phyloP scores from a whole-genome alignment of 1,140 invertebrate genomes.

The Augochlora pura region DNA sequence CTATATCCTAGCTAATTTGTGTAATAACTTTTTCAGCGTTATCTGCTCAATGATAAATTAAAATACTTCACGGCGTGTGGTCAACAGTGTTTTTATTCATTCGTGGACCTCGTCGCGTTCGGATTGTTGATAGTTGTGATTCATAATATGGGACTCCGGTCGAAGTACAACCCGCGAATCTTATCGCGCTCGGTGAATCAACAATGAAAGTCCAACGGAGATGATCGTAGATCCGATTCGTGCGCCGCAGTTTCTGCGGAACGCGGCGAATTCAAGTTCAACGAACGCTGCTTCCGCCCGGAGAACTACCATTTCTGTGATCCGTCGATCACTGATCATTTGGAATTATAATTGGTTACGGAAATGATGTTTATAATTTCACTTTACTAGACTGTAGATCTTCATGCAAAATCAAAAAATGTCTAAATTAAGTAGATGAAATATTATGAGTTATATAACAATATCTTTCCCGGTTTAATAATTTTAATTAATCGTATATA shows the following conservation, averaged over 20 bases:
- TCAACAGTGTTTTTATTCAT: neutral
- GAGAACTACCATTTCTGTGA: neutral
- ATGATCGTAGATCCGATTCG: constrained; percentile 12
- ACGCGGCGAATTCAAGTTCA: constrained; percentile 23
- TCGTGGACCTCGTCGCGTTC: neutral
- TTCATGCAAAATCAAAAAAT: too few relatives aligned
- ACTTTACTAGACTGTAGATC: too few relatives aligned
- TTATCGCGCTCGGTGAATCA: constrained; percentile 30
- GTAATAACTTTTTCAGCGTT: too few relatives aligned
- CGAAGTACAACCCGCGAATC: constrained; percentile 39
- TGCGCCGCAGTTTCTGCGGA: neutral
- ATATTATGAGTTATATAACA: too few relatives aligned
- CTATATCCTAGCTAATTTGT: too few relatives aligned
- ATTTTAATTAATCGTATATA: too few relatives aligned
- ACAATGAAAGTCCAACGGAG: constrained; percentile 39
- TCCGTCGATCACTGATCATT: neutral
- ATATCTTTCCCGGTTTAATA: too few relatives aligned
- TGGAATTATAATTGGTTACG: neutral
- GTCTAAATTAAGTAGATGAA: too few relatives aligned
- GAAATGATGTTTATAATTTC: too few relatives aligned
- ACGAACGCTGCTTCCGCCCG: neutral
- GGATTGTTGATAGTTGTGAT: neutral
- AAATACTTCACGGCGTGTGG: too few relatives aligned
- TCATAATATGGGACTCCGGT: neutral
- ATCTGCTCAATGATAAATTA: too few relatives aligned